Base-by-base conservation (phyloP, 2,113 vertebrate genomes). In the Rhombomys opimus region DNA sequence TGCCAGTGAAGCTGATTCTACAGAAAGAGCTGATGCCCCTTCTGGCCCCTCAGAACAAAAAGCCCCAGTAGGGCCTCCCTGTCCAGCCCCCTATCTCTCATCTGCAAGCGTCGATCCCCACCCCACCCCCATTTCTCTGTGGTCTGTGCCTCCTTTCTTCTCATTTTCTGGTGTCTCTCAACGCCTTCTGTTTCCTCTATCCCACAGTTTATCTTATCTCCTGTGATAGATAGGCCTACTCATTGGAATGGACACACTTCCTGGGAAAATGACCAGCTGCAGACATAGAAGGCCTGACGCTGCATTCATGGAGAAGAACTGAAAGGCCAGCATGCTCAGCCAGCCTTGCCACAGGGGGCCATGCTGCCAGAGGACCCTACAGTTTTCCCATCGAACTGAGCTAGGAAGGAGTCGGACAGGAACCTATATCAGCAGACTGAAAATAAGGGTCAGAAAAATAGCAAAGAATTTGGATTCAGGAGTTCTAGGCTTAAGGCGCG, bases 101-200 rank as follows among this genome's bases (percentile, higher is more conserved):
- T 38, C 50, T 50, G 63, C 85, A 67, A 50, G 27, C 11, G 32
- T 2, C 32, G 18, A 23, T 0, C 8, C 8, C 65, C 41, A 12
- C 2, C 7, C 57, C 15, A 2, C 30, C 9, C 41, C n/a, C 72
- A 30, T 50, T 72, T 38, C 78, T 22, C 52, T 81, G 2, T 22
- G 70, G 7, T 18, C n/a, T 54, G 7, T 11, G 46, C 32, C 52
- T 78, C 68, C 50, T 91, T 80, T 86, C 81, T 76, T 94, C 65
- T 94, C 1, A 35, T 76, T 38, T 50, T 87, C 73, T 67, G 57
- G 67, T 67, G 57, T 87, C 88, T 87, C 75, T 94, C 75, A 94
- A 68, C 7, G 2, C 88, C 35, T 73, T 68, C 73, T 92, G 46
- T 81, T 87, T 77, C 94, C 70, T 89, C 27, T 82, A 52, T 68